Evolutionary conservation across 2,113 vertebrate species (phyloP).

Genomic region (Corythaeola cristata): DNA sequence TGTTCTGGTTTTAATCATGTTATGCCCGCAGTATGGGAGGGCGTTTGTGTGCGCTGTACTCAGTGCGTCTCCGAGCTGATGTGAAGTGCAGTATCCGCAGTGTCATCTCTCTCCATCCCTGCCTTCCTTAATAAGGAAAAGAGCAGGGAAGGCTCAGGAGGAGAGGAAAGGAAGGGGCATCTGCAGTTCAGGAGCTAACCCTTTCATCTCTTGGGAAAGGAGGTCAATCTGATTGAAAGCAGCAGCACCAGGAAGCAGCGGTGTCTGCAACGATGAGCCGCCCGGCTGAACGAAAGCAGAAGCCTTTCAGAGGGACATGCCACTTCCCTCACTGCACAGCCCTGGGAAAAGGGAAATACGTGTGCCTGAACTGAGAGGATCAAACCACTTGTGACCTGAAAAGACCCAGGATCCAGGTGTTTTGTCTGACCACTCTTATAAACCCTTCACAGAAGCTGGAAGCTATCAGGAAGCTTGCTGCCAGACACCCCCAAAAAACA

Average conservation of each 20-base stretch:
- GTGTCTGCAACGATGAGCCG: not conserved
- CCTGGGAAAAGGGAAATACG: not conserved
- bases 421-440: not conserved
- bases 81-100: not conserved
- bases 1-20: not conserved
- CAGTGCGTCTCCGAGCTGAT: not conserved
- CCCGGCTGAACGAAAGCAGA: not conserved
- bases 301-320: not conserved
- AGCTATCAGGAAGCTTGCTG: not conserved
- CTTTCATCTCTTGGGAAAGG: not conserved
- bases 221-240: not conserved
- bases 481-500: not conserved
- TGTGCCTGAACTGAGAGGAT: not conserved
- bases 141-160: not conserved
- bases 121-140: not conserved
- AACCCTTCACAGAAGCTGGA: not conserved
- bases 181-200: not conserved
- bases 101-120: not conserved
- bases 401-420: not conserved
- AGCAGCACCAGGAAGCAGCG: not conserved
- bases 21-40: not conserved
- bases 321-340: not conserved
- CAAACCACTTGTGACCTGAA: not conserved
- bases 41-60: not conserved
- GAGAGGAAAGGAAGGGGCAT: not conserved